phyloP scores from a whole-genome alignment of 2,888 invertebrate genomes.

The Dinocampus coccinellae region DNA sequence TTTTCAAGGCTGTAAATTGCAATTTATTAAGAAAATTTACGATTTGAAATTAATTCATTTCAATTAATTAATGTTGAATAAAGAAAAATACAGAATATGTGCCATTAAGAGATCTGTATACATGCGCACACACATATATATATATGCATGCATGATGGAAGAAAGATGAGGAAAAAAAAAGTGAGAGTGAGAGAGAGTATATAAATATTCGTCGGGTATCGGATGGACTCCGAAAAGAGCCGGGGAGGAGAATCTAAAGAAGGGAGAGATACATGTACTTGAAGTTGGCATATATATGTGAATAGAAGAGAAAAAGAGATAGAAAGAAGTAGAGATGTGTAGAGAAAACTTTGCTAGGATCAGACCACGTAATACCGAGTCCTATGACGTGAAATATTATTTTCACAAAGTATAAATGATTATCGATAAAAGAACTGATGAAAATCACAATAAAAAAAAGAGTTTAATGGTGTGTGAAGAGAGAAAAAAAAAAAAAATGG shows the following conservation, averaged over 20 bases:
- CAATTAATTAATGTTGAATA: slow-evolving; percentile 10
- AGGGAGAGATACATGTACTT: slow-evolving; percentile 13
- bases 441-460: neutral
- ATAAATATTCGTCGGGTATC: slow-evolving; percentile 34
- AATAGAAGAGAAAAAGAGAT: slow-evolving; percentile 4
- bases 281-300: neutral
- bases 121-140: slow-evolving; percentile 1
- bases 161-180: slow-evolving; percentile 4
- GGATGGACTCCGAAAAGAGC: slow-evolving; percentile 41
- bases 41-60: slow-evolving; percentile 10
- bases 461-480: neutral
- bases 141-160: too few relatives aligned
- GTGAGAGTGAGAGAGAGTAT: slow-evolving; percentile 15
- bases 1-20: neutral
- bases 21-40: neutral
- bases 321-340: slow-evolving; percentile 24
- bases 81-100: slow-evolving; percentile 24
- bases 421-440: slow-evolving; percentile 10
- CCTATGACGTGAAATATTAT: slow-evolving; percentile 28
- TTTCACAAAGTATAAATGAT: neutral
- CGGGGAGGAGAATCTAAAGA: slow-evolving; percentile 27
- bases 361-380: slow-evolving; percentile 35
- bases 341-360: slow-evolving; percentile 26
- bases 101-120: slow-evolving; percentile 5
- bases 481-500: neutral